Conservation (phyloP, 2,797 vertebrate species). For the Xenopus petersii region DNA sequence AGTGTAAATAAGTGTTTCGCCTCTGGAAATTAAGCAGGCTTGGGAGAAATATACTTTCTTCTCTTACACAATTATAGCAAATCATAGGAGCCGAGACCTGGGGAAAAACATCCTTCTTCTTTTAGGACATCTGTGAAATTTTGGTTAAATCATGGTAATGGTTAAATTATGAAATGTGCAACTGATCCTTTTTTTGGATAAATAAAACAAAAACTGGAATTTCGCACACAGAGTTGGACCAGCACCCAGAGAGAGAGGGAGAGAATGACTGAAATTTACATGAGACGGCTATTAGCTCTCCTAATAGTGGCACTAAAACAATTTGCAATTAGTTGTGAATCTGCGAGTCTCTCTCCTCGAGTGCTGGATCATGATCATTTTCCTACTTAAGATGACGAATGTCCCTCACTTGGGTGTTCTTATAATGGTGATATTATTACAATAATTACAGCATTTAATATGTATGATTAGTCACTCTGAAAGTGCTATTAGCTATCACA, state of each 20-base stretch:
- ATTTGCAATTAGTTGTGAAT: constrained; percentile 55
- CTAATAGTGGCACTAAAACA: constrained; percentile 11
- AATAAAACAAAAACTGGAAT: neutral
- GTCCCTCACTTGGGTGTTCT: constrained; percentile 61
- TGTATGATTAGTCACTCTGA: constrained; percentile 69
- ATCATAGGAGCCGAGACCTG: too few relatives aligned
- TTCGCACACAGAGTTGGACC: neutral
- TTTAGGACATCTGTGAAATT: too few relatives aligned
- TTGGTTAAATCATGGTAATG: too few relatives aligned
- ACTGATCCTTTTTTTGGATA: too few relatives aligned
- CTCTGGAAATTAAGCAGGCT: constrained; percentile 12
- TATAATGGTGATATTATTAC: constrained; percentile 66
- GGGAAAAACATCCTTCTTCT: too few relatives aligned
- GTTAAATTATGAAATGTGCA: too few relatives aligned
- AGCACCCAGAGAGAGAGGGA: neutral
- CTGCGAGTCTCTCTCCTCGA: neutral
- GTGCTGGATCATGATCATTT: constrained; percentile 33
- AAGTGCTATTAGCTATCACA: constrained; percentile 68
- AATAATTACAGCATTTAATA: constrained; percentile 70
- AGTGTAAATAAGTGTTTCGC: constrained; percentile 41
- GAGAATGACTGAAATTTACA: constrained; percentile 1
- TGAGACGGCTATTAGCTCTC: constrained; percentile 10
- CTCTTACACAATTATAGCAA: too few relatives aligned
- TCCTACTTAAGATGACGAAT: constrained; percentile 57
- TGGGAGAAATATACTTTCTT: neutral